Evolutionary conservation across 2,888 invertebrate genomes (phyloP), one percentile per base, ranked within the genome.

Genomic region (Drosophila birchii): DNA sequence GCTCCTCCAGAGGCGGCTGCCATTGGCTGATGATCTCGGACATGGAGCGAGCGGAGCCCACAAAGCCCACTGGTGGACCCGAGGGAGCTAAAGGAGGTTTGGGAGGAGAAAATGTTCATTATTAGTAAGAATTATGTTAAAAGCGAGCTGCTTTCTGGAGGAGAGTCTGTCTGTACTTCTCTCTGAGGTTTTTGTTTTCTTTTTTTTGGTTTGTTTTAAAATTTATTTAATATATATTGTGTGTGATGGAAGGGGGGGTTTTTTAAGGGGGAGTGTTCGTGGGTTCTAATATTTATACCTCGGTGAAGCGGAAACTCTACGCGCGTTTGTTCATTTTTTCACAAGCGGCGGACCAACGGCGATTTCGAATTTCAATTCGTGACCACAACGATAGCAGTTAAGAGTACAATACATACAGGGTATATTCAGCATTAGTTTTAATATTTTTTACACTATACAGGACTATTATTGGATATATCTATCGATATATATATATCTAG

Each of bases 11-110:
- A 0, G 99, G 99, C 32, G 98, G 97, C 91, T 98, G 98, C 99
- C 99, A 99, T 90, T 98, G 98, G 0, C 98, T 97, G 87, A 98
- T 98, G 71, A 99, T 98, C 93, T 98, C 98, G 0, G 98, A 97
- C 14, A 98, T 96, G 16, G 98, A 98, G 70, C 98, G 94, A 0
- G 99, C 98, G 0, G 98, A 98, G 7, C 98, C 99, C 81, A 97
- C 98, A 89, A 99, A 97, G 34, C 98, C 98, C 56, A 97, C 94
- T 0, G 99, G 99, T 4, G 99, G 97, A 34, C 98, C 98, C 71
- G 98, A 98, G 0, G 99, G 99, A 55, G 99, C 98, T 98, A 32
- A 12, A 3, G 6, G 32, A n/a, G 18, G n/a, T 9, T 36, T 32
- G 2, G 20, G 12, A 14, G 4, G 26, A 1, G 26, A 1, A 1